Evolutionary conservation across 2,113 vertebrate genomes (phyloP).

Genomic region (Nanorana parkeri): DNA sequence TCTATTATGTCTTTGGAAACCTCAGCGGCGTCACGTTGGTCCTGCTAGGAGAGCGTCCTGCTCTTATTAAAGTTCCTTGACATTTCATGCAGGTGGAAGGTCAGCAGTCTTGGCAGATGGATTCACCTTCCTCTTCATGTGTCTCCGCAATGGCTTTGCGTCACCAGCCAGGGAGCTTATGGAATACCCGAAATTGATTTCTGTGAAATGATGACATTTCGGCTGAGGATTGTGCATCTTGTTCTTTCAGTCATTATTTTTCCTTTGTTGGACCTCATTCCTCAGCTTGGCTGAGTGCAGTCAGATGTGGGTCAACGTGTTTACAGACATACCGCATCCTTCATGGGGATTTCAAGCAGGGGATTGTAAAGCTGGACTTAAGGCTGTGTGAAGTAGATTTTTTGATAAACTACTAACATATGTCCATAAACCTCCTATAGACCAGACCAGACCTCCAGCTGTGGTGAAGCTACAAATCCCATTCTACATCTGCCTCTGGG

Average conservation of each 20-base stretch:
- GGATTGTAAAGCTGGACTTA: no score
- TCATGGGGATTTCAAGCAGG: no score
- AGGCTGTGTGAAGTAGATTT: no score
- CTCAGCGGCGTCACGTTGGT: not conserved
- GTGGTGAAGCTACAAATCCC: no score
- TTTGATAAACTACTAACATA: no score
- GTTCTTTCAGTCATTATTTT: constrained; percentile 18
- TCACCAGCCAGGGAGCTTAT: not conserved
- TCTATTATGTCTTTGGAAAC: constrained; percentile 6
- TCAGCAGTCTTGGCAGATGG: not conserved
- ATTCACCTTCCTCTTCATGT: not conserved
- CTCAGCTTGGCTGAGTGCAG: not conserved
- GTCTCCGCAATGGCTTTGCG: not conserved
- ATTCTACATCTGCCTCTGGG: no score
- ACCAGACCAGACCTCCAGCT: no score
- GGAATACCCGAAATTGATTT: constrained; percentile 17
- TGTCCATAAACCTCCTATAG: no score
- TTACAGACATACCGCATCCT: no score
- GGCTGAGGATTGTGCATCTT: not conserved
- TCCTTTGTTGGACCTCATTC: not conserved
- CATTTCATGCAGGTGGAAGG: constrained; percentile 36
- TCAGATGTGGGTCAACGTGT: no score
- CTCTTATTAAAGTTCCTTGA: constrained; percentile 27
- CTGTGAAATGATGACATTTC: constrained; percentile 15
- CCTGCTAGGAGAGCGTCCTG: not conserved